Base-by-base conservation (phyloP, 2,113 vertebrate genomes). In the Phoxinus phoxinus region DNA sequence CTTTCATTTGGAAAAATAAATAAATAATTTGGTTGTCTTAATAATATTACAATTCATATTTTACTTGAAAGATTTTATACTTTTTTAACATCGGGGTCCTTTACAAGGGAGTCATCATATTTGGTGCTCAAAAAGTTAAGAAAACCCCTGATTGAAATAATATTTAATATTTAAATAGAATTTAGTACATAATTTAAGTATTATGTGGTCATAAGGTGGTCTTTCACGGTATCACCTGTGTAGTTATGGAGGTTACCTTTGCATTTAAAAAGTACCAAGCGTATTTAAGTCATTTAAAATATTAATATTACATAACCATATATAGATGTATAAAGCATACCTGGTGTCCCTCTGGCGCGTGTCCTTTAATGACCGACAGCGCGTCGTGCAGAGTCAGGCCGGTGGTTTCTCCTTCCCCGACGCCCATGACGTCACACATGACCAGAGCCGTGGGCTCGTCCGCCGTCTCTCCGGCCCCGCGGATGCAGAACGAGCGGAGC, bases 261-360 rank as follows among this genome's bases (percentile, higher is more conserved):
- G 9, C 67, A 41, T 37, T 10, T 23, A 71, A 41, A 56, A 69
- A 41, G 37, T 72, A 44, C 21, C 1, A 10, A 72, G 21, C 4
- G 4, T 21, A 44, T 21, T 23, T 63, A 63, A 65, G 13, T 65
- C 5, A 30, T 25, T 65, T 65, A 13, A 10, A 65, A 30, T 30
- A 30, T 30, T 6, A 30, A 65, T 67, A 8, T 32, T 3, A 67
- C 3, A 32, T 32, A 67, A 67, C 7, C 15, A 67, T 32, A 30
- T 30, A 32, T 67, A 67, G n/a, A n/a, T n/a, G n/a, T n/a, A n/a
- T n/a, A n/a, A n/a, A n/a, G n/a, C n/a, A n/a, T n/a, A n/a, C 93
- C 90, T 79, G 92, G 90, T 95, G 90, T 78, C 93, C 93, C 41
- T 94, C 93, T n/a, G 92, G 92, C 3, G 89, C 91, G 19, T 94